Conservation (phyloP, 2,113 vertebrate species). For the Catharus minimus region DNA sequence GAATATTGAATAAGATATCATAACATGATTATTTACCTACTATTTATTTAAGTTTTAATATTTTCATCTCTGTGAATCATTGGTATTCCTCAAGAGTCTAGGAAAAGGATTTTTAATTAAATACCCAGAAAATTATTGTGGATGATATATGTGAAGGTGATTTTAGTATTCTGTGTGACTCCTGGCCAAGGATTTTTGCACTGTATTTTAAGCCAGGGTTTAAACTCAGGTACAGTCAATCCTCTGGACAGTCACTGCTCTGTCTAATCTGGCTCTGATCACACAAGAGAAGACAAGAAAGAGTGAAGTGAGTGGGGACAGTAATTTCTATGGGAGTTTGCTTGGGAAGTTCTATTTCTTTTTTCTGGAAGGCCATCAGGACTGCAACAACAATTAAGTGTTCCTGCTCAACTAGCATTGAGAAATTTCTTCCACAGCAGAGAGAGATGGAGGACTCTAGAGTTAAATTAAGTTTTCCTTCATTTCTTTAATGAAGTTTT, state of each 20-base stretch:
- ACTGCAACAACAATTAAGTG: not conserved
- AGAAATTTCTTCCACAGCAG: not conserved
- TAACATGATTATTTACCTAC: not conserved
- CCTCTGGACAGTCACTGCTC: not conserved
- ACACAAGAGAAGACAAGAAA: not conserved
- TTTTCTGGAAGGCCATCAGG: not conserved
- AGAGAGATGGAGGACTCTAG: not conserved
- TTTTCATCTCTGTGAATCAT: not conserved
- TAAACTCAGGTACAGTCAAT: not conserved
- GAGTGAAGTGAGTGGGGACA: not conserved
- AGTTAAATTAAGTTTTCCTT: not conserved
- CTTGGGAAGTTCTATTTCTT: not conserved
- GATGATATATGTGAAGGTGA: not conserved
- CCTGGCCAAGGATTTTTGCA: not conserved
- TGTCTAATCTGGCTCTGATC: not conserved
- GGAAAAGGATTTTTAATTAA: conserved; percentile 43
- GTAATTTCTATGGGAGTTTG: not conserved
- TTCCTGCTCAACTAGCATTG: not conserved
- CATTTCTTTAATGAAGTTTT: not conserved
- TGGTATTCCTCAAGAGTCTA: not conserved
- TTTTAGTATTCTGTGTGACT: not conserved
- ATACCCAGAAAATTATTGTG: not conserved
- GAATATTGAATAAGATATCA: not conserved
- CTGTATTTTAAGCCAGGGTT: not conserved
- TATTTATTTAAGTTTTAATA: conserved; percentile 9